Evolutionary conservation across 2,888 invertebrate species (phyloP), one percentile per base, ranked within the genome.

Genomic region (Acrocyrtus sp.): DNA sequence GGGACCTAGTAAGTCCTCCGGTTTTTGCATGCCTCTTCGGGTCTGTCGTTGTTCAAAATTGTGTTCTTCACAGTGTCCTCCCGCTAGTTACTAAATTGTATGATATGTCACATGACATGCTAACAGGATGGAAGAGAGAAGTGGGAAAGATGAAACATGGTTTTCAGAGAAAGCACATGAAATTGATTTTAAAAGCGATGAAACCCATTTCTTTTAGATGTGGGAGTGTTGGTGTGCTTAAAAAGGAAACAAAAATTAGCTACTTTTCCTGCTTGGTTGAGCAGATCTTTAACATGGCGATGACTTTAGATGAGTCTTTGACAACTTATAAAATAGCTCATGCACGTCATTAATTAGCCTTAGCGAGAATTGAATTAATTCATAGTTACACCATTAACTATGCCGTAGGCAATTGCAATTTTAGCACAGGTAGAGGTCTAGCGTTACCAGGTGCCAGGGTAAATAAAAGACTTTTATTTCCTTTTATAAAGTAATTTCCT

Each of bases 31-130:
- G 53, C 17, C 8, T 63, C 1, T 21, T 63, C 8, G 45, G 10
- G 3, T 27, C 15, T 0, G 27, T 22, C 0, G 5, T 63, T 8
- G 19, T 63, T 19, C 53, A 53, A 21, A 26, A 53, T 29, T 24
- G 17, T 17, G 17, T 63, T 10, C 8, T 24, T 10, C 53, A 63
- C 29, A 45, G 21, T 1, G 10, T 63, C 2, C 54, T 54, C 0
- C 63, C 63, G 0, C 19, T 51, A 27, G 63, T 63, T 10, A 45
- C 63, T 1, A 53, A 39, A 17, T 24, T 63, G 45, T 53, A 45
- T 45, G 63, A 63, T 19, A 15, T 54, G 29, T 43, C 43, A 21
- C 26, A 10, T 27, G 21, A n/a, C 8, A 53, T 63, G 1, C 34
- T 63, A 1, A 29, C 6, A 2, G 21, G 29, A 15, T 63, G 63